Conservation (phyloP, 92 coral and sea anemone species). For the Scolanthus callimorphus region DNA sequence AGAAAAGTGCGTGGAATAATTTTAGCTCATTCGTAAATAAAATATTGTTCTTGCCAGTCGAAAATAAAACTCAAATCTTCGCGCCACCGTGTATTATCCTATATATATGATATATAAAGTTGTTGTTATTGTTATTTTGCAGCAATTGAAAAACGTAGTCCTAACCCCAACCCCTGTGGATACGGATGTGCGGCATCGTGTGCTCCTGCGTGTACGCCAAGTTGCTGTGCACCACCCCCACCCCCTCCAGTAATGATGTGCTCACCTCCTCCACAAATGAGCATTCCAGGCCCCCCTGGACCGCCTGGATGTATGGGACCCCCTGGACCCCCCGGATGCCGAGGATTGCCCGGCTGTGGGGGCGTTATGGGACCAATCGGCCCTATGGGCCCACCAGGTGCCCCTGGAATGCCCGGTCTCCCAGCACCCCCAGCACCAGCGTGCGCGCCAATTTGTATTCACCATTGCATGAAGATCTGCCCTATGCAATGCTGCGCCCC, state of each 20-base stretch:
- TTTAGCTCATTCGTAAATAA: too few relatives aligned
- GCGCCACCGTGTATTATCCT: too few relatives aligned
- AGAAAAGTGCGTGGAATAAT: too few relatives aligned
- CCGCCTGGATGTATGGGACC: conserved; percentile 67
- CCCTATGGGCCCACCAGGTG: conserved; percentile 87
- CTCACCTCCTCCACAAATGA: conserved; percentile 44
- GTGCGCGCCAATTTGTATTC: conserved; percentile 94
- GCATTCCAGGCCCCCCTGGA: conserved; percentile 60
- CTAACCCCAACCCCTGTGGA: conserved; percentile 83
- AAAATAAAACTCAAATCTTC: too few relatives aligned
- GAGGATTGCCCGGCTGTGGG: conserved; percentile 85
- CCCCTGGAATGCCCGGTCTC: conserved; percentile 91
- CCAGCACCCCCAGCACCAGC: conserved; percentile 93
- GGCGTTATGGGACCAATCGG: conserved; percentile 82
- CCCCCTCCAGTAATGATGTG: conserved; percentile 35
- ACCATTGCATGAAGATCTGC: conserved; percentile 94
- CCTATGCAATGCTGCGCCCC: conserved; percentile 82
- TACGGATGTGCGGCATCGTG: conserved; percentile 78
- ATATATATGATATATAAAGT: too few relatives aligned
- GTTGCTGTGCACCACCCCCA: conserved; percentile 74
- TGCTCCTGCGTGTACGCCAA: conserved; percentile 55
- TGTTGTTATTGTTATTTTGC: too few relatives aligned
- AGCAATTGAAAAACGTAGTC: conserved; percentile 59
- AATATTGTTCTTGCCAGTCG: too few relatives aligned
- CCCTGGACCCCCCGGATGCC: conserved; percentile 92